A percentile compares a stretch with the other conserved stretches of the same genome.
Conservation (phyloP, 2,888 invertebrate genomes). For the Pachydiplax longipennis region DNA sequence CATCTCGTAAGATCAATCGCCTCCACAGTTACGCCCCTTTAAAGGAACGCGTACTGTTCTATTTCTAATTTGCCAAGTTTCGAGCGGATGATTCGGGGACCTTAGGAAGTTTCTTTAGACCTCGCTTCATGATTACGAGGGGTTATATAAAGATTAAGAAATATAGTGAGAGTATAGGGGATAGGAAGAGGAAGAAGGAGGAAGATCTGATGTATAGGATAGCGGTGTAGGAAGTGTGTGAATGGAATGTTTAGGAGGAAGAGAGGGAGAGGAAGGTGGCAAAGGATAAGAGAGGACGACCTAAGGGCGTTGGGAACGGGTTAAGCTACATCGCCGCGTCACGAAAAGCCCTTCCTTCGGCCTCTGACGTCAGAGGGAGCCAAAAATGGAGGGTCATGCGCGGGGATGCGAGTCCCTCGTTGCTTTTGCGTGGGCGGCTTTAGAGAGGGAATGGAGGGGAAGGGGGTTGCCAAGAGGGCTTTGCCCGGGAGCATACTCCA, state of each 20-base stretch:
- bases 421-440: constrained; percentile 27
- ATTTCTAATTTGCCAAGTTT: too few relatives aligned
- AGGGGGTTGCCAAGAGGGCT: neutral
- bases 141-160: neutral
- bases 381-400: constrained; percentile 35
- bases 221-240: neutral
- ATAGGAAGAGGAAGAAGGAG: neutral
- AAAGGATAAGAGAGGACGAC: neutral
- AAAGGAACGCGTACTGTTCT: too few relatives aligned
- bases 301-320: constrained; percentile 20
- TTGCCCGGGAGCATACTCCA: neutral
- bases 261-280: neutral
- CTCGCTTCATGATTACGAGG: neutral
- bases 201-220: too few relatives aligned
- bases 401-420: neutral
- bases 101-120: too few relatives aligned
- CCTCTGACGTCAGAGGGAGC: constrained; percentile 38
- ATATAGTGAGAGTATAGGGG: too few relatives aligned
- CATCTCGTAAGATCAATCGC: too few relatives aligned
- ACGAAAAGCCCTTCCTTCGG: constrained; percentile 26
- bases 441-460: neutral
- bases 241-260: neutral
- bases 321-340: constrained; percentile 36
- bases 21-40: too few relatives aligned
- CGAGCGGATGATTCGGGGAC: too few relatives aligned